Evolutionary conservation across 2,888 invertebrate genomes (phyloP), one percentile per base, ranked within the genome.

Genomic region (Agrilus mali): DNA sequence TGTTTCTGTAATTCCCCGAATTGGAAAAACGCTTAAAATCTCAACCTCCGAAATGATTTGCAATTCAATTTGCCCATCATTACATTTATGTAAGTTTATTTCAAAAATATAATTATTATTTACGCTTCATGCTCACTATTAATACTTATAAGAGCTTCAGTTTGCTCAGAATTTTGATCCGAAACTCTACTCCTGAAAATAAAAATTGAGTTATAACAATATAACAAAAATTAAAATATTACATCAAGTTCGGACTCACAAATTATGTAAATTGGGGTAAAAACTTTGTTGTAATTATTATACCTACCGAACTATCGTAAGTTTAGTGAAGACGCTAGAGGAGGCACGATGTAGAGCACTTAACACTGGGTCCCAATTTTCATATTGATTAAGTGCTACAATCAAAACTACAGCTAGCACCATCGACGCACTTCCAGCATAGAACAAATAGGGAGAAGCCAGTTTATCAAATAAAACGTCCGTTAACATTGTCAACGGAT

Each of bases 401-500:
- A 83, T 77, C 43, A 76, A 76, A 51, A 88, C 69, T 62, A 90
- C 80, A 36, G 86, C 80, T 40, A 84, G 50, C 55, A 88, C 71
- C 69, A 88, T 81, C 33, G 88, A 88, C 47, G 86, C 63, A 4
- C 82, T 77, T 27, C 90, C 89, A 37, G 84, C 65, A 61, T 87
- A 86, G 64, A 89, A 86, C 55, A 82, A 69, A 38, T 72, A 71
- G 10, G 80, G 74, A 56, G 78, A 81, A 13, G 78, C 70, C 53
- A 84, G 78, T 53, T 74, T 72, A 61, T 82, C 82, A 35, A 86
- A 65, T 40, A 85, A 60, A 34, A 84, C 75, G 67, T 94, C 93
- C 53, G 86, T 87, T 53, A 86, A 68, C 77, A 92, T 86, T 32
- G 90, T 82, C 68, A 96, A 74, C 42, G 96, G 96, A 64, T 90